A percentile compares a stretch with the other conserved stretches of the same genome.
Conservation (phyloP, 2,888 invertebrate species). For the Acanthopleura granulata region DNA sequence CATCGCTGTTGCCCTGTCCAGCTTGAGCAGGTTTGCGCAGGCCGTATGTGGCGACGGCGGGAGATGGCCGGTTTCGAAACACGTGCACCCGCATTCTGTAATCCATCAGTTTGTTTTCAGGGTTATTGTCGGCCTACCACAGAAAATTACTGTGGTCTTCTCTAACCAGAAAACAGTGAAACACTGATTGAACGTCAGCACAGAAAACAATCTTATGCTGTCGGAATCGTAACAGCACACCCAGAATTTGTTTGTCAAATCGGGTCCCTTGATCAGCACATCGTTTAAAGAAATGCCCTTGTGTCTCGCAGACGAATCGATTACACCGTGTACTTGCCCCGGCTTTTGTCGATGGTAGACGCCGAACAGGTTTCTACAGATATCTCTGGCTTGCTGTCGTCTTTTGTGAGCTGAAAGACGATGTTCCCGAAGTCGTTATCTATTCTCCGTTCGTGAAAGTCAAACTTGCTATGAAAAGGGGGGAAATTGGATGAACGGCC, state of each 20-base stretch:
- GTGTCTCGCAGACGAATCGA: conserved; percentile 25
- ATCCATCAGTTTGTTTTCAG: conserved; percentile 15
- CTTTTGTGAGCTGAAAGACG: conserved; percentile 25
- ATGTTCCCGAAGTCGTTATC: not conserved
- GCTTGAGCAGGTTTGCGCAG: conserved; percentile 20
- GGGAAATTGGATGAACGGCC: conserved; percentile 21
- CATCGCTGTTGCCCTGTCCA: not conserved
- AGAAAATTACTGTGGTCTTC: conserved; percentile 28
- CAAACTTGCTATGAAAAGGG: conserved; percentile 24
- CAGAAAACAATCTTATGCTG: conserved; percentile 21
- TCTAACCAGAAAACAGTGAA: conserved; percentile 24
- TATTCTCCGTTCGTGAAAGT: conserved; percentile 22
- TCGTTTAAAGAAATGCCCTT: conserved; percentile 26
- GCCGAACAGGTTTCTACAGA: conserved; percentile 28
- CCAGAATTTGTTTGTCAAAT: conserved; percentile 27
- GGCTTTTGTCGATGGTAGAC: conserved; percentile 30
- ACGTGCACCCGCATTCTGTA: conserved; percentile 28
- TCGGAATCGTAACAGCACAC: conserved; percentile 27
- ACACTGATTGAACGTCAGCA: conserved; percentile 28
- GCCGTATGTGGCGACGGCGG: conserved; percentile 24
- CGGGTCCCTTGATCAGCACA: conserved; percentile 26
- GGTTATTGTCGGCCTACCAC: conserved; percentile 27
- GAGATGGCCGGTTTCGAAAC: conserved; percentile 27
- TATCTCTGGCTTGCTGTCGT: conserved; percentile 30
- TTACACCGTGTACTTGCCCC: conserved; percentile 23